These are phyloP conservation scores for Rhingia rostrata DNA, from an alignment of 2,888 invertebrate species.

Conservation along the genomic window DNA sequence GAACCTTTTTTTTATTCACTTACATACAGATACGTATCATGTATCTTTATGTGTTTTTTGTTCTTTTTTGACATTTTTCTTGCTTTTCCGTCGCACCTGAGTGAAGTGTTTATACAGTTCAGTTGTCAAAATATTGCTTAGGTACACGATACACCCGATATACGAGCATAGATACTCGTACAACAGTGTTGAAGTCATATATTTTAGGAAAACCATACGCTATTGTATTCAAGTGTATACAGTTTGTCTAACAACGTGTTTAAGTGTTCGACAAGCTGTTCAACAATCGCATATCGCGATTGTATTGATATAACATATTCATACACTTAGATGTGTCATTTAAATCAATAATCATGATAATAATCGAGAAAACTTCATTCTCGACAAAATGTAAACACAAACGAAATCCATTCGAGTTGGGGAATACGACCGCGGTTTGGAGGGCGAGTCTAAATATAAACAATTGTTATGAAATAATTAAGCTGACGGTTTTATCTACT, in stretches of 20 bases:
- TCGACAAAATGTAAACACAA: constrained; percentile 51
- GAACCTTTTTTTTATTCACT: constrained; percentile 11
- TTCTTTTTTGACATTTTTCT: constrained; percentile 14
- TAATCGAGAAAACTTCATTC: constrained; percentile 41
- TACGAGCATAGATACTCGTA: constrained; percentile 35
- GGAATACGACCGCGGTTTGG: too few relatives aligned
- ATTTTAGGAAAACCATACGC: background rate
- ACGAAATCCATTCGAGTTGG: background rate
- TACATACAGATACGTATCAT: too few relatives aligned
- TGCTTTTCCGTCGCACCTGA: constrained; percentile 50
- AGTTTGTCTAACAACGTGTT: constrained; percentile 37
- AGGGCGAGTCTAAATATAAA: background rate
- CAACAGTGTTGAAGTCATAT: constrained; percentile 8
- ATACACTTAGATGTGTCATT: constrained; percentile 50
- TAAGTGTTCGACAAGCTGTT: constrained; percentile 61
- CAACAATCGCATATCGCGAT: constrained; percentile 11
- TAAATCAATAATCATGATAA: constrained; percentile 57
- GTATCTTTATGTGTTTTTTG: background rate
- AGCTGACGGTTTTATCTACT: constrained; percentile 1
- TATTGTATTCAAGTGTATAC: background rate
- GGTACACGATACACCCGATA: constrained; percentile 22
- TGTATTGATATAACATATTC: constrained; percentile 49
- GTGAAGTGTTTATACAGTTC: constrained; percentile 60
- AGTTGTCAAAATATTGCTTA: constrained; percentile 64
- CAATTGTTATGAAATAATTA: constrained; percentile 16